Conservation (phyloP, 2,113 vertebrate species). For the human (Homo sapiens) region GRCh38 chr4:100165001-100165500, state of each 20-base stretch:
- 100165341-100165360: background rate
- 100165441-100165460: background rate
- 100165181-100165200: background rate
- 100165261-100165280: background rate
- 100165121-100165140: background rate
- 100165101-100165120: background rate
- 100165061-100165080: conserved; percentile 17
- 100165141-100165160: background rate
- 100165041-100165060: background rate
- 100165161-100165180: conserved; percentile 21
- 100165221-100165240: background rate
- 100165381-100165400: background rate
- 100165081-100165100: conserved; percentile 45
- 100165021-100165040: conserved; percentile 65
- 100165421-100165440: background rate
- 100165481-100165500: conserved; percentile 52
- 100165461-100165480: background rate
- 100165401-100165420: background rate
- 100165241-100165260: background rate
- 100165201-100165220: background rate
- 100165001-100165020: conserved; percentile 62
- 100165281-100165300: background rate
- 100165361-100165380: background rate
- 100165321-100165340: background rate
- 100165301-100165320: background rate